Evolutionary conservation across 2,888 invertebrate species (phyloP), one percentile per base, ranked within the genome.

Genomic region (Limenitis camilla): DNA sequence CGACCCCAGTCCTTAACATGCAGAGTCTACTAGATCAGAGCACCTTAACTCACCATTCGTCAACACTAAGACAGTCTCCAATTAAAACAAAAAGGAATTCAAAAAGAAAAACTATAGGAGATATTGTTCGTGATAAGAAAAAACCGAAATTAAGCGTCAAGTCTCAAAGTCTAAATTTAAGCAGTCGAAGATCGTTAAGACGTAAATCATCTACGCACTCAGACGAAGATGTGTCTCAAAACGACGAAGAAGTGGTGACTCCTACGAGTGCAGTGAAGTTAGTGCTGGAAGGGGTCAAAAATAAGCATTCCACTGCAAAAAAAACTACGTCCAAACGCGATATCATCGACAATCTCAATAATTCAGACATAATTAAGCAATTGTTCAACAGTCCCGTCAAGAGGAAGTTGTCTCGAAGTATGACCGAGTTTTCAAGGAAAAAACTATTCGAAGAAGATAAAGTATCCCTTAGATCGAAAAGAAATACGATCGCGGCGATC

Each of bases 351-450:
- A 70, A 81, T 32, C 62, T 88, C 7, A 71, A 84, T 60, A 77
- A 77, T 11, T 86, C 85, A 0, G 81, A 81, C 46, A 72, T 85
- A 8, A 79, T 82, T 2, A 84, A 86, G 58, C 76, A 84, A 46
- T 62, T 88, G 39, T 88, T 88, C 65, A 81, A 75, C 58, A 88
- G 86, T 55, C 88, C 88, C 0, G 87, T 88, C 0, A 88, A 86
- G 49, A 68, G 88, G 49, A 88, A 87, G 53, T 64, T 88, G n/a
- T 88, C 88, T 1, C 84, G 77, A 44, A 88, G 88, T 44, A 86
- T 88, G 79, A 79, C 74, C 0, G 84, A 87, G 53, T 84, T 80
- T 59, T 81, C 80, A 2, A 65, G 72, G 11, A 76, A 66, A 36
- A 73, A 73, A 5, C 55, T 74, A 2, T 67, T 69, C 11, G 77